Base-by-base conservation (phyloP, 2,888 invertebrate species). In the Mellilla xanthometata region DNA sequence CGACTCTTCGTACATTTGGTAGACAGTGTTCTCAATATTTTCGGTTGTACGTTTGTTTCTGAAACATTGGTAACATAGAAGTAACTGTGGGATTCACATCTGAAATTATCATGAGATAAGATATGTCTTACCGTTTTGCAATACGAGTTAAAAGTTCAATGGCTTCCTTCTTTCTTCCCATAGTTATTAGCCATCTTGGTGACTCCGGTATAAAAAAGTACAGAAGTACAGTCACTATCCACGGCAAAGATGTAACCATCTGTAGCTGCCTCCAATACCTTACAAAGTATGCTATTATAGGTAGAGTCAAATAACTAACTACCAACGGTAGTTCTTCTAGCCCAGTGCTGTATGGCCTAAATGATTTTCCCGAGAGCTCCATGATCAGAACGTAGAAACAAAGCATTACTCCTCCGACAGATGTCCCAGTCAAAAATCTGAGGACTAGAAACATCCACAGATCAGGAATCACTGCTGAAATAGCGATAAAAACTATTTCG, bases 171-270 rank as follows among this genome's bases (percentile, higher is more conserved):
- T 91, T 88, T 49, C 88, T 90, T 0, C 94, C 94, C 1, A 92
- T 91, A 7, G 94, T 93, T 29, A 95, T 89, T 5, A 95, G 81
- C 95, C 95, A 96, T 40, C 95, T 90, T 0, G 96, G 95, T 2
- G 95, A 95, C 80, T 96, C 96, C 0, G 95, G 95, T 40, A 95
- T 80, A 4, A 94, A 65, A 91, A 93, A 94, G 62, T 92, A 93
- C 54, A 92, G 94, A 0, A 89, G 74, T 26, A 93, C 72, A 3
- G 94, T 84, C 23, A 93, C 53, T 3, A 82, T 62, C 72, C 91
- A 91, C 0, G 87, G 88, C 1, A 76, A 60, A 26, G 92, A 92
- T 3, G 91, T 90, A 0, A 86, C 87, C 8, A 93, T 66, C 63
- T 93, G 92, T 23, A 93, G 81, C 43, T 84, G 67, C 47, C 91